Conservation (phyloP, 2,888 invertebrate species). For the Nasonovia ribisnigri region DNA sequence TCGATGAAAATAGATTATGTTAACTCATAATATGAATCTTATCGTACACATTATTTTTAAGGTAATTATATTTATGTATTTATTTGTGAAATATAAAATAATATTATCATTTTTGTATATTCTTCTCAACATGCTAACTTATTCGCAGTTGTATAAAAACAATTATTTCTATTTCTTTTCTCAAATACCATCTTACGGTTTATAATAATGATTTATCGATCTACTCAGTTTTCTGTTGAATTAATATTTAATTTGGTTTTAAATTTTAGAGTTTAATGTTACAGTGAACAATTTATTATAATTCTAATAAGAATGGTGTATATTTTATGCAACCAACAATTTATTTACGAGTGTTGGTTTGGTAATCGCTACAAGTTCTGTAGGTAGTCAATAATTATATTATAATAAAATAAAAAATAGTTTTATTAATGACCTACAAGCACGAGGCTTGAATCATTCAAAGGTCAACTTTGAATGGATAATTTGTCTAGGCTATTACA, state of each 20-base stretch:
- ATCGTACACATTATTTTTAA: background rate
- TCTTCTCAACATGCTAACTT: background rate
- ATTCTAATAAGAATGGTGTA: background rate
- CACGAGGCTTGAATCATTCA: slow-evolving; percentile 3
- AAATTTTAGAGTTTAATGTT: background rate
- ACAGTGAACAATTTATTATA: slow-evolving; percentile 27
- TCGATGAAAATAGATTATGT: background rate
- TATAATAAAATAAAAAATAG: slow-evolving; percentile 24
- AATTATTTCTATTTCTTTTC: background rate
- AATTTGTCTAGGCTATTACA: slow-evolving; percentile 16
- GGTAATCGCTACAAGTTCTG: background rate
- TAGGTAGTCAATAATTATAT: slow-evolving; percentile 13
- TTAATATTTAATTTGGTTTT: background rate
- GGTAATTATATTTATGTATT: background rate
- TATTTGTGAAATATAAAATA: background rate
- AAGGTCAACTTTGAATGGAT: slow-evolving; percentile 46
- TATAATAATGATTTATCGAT: background rate
- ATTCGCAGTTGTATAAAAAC: background rate
- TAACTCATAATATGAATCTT: background rate
- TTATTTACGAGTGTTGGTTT: slow-evolving; percentile 21
- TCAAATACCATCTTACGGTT: background rate
- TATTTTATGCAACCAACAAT: slow-evolving; percentile 15
- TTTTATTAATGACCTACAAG: slow-evolving; percentile 51
- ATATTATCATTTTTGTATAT: background rate
- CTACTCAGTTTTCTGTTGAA: background rate